Evolutionary conservation across 2,113 vertebrate species (phyloP), one percentile per base, ranked within the genome.

Genomic region (Dolichallabes microphthalmus): DNA sequence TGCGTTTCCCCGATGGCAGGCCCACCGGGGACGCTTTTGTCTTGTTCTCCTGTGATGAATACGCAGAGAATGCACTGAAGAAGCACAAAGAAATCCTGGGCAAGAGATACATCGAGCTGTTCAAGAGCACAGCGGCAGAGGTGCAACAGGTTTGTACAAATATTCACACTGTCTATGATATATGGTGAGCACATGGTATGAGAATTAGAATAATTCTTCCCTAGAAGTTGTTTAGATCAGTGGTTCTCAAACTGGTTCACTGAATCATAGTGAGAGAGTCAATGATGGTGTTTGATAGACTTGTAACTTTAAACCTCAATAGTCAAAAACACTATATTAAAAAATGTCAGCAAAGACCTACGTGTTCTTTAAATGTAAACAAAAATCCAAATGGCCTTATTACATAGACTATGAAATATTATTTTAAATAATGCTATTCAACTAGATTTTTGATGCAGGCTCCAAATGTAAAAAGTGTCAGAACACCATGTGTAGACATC

Each of bases 11-110:
- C 5, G 98, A 99, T 0, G 97, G 98, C 55, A 95, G 97, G 82
- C 98, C 98, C 85, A 99, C 98, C 0, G 98, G 98, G 45, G 98
- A 99, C 74, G 98, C 98, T 0, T 99, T 99, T 88, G 98, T 98
- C 77, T 91, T 99, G 71, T 98, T 99, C 90, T 93, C 98, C 91
- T 97, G 97, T 85, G 98, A 99, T 91, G 98, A 99, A 88, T 95
- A 97, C 55, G 96, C 97, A 77, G 97, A 98, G 92, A 95, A 96
- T 64, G 97, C 97, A 13, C 95, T 99, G 90, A 97, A 95, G 88
- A 99, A 97, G 88, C 98, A 99, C 94, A 98, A 98, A 91, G 96
- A 97, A 91, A 97, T 97, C 88, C 94, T 99, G 87, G 98, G 98
- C 63, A 98, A 97, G 87, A 95, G 98, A 91, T 99, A 99, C 89